Evolutionary conservation across 2,888 invertebrate species (phyloP), one percentile per base, ranked within the genome.

Genomic region (Cataglyphis altisquamis): DNA sequence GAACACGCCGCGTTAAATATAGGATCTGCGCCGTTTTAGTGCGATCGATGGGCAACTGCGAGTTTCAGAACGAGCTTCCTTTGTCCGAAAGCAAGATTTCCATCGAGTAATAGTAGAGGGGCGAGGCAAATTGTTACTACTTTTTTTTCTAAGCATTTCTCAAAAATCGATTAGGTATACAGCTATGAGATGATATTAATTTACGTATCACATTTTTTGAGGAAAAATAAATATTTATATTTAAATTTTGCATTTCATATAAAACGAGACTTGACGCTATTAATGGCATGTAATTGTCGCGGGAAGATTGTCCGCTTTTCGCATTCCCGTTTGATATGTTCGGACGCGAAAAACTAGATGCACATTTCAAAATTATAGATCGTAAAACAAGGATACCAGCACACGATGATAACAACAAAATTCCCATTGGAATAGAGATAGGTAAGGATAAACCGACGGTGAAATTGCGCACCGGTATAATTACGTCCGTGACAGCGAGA

Each of bases 1-100:
- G 29, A 68, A 52, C 0, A 77, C 1, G 45, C 18, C 78, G 45
- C 57, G 78, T 78, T 78, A 78, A 78, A 78, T 78, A 70, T 78
- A 70, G 21, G 29, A 41, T 70, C 18, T 18, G 36, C 41, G 32
- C 12, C 41, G 57, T 78, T 78, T 77, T 45, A 45, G 32, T 60
- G 57, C 32, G 57, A 78, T 78, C 78, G 57, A 78, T 70, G 70
- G 21, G 10, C 57, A 41, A 68, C 41, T 57, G 41, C 18, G 57
- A 70, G 41, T 78, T 78, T 70, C 57, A 25, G 32, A 45, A 78
- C 18, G 57, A 78, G 70, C 57, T 57, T 41, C 66, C 57, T 77
- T 77, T 57, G 41, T 70, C 57, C 41, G 15, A 57, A 9, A n/a
- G 39, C 41, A 57, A 78, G 41, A 68, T 78, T 67, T 78, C 57